These are phyloP conservation scores for Dasysyrphus tricinctus DNA, from an alignment of 2,888 invertebrate genomes.

Conservation along the genomic window DNA sequence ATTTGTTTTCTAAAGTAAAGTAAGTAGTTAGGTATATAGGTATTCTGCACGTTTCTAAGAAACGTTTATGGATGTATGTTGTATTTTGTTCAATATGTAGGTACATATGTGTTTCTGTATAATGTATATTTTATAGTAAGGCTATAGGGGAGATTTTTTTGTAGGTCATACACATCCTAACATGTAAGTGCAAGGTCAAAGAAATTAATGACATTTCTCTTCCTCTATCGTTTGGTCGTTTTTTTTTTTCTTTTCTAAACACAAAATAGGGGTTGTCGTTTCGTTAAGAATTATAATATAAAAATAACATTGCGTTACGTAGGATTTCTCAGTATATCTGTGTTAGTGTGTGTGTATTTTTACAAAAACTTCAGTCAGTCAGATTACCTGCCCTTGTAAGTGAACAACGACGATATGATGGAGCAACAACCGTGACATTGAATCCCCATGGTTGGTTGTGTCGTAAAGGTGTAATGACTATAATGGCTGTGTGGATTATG, in stretches of 20 bases:
- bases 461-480: slow-evolving; percentile 62
- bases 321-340: background rate
- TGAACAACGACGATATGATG: slow-evolving; percentile 14
- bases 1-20: background rate
- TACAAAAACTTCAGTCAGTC: slow-evolving; percentile 47
- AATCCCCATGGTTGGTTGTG: slow-evolving; percentile 41
- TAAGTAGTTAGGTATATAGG: no score
- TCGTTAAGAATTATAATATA: slow-evolving; percentile 23
- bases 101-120: background rate
- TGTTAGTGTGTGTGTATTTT: background rate
- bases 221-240: background rate
- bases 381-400: slow-evolving; percentile 58
- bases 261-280: slow-evolving; percentile 31
- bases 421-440: slow-evolving; percentile 67
- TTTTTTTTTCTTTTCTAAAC: background rate
- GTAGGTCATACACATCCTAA: slow-evolving; percentile 26
- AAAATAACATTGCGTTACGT: slow-evolving; percentile 24
- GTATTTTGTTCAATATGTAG: background rate
- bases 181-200: slow-evolving; percentile 60
- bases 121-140: background rate
- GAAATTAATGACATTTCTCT: slow-evolving; percentile 56
- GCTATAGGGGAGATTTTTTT: background rate
- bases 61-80: background rate
- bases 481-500: slow-evolving; percentile 45
- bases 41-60: background rate